phyloP scores from a whole-genome alignment of 2,113 vertebrate species.

The Hypocryptadius cinnamomeus region DNA sequence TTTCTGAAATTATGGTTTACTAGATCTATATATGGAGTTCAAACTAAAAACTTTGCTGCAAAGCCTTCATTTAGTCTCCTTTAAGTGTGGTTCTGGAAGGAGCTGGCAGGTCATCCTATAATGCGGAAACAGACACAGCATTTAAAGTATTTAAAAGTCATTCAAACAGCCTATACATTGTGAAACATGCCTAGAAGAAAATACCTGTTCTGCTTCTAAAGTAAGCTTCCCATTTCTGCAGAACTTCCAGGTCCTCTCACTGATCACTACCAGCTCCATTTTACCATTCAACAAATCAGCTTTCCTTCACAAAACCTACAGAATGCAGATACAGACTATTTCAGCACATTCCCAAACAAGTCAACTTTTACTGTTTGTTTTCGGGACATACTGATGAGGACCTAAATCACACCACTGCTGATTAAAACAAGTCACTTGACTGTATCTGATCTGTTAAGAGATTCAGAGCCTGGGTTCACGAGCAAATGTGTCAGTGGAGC shows the following conservation, averaged over 20 bases:
- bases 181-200: conserved; percentile 18
- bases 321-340: neutral
- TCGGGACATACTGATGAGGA: neutral
- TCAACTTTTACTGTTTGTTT: neutral
- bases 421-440: neutral
- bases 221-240: neutral
- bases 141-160: conserved; percentile 65
- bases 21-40: conserved; percentile 72
- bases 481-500: neutral
- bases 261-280: neutral
- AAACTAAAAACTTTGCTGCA: conserved; percentile 71
- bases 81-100: conserved; percentile 61
- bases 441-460: neutral
- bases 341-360: neutral
- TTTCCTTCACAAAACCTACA: neutral
- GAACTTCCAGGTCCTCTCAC: neutral
- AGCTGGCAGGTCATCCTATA: conserved; percentile 55
- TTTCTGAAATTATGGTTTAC: conserved; percentile 72
- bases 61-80: conserved; percentile 75
- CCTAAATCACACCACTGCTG: neutral
- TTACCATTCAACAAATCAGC: neutral
- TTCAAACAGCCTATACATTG: conserved; percentile 38
- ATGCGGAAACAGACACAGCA: conserved; percentile 69
- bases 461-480: neutral
- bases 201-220: conserved; percentile 31